These are phyloP conservation scores for Mastomys natalensis DNA, from an alignment of 2,113 vertebrate genomes.

Conservation along the genomic window DNA sequence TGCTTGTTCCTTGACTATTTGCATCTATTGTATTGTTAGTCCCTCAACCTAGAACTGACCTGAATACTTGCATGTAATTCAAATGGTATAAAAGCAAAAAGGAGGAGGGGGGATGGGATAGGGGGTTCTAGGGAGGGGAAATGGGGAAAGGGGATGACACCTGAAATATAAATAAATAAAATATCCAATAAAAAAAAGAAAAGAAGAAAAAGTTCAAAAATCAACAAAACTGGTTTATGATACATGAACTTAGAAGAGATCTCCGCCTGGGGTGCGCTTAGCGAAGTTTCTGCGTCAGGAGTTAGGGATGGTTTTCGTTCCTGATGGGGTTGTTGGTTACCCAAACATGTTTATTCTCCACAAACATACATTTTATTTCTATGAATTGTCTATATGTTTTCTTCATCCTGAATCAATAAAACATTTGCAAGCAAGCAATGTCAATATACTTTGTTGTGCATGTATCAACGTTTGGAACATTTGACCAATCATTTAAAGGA, in stretches of 20 bases:
- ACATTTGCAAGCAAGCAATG: neutral
- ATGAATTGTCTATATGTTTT: neutral
- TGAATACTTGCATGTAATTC: too few species aligned
- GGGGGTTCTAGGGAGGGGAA: too few species aligned
- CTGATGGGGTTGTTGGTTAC: neutral
- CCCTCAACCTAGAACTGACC: too few species aligned
- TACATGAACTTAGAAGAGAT: neutral
- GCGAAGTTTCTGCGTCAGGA: neutral
- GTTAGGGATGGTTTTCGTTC: neutral
- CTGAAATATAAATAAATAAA: too few species aligned
- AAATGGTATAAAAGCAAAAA: too few species aligned
- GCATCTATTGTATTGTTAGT: too few species aligned
- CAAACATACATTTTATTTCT: neutral
- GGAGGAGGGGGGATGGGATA: too few species aligned
- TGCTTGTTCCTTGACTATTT: too few species aligned
- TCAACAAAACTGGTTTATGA: neutral
- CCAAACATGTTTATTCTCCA: neutral
- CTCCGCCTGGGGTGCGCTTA: too few species aligned
- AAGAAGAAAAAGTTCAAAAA: neutral
- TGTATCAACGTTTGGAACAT: neutral
- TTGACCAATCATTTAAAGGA: neutral
- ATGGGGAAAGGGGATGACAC: too few species aligned
- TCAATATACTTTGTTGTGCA: neutral
- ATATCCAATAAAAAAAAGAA: too few species aligned
- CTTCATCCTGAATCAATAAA: neutral